A percentile compares a stretch with the other conserved stretches of the same genome.
These are phyloP conservation scores for Nebria ingens DNA, from an alignment of 1,140 invertebrate species.

Conservation along the genomic window DNA sequence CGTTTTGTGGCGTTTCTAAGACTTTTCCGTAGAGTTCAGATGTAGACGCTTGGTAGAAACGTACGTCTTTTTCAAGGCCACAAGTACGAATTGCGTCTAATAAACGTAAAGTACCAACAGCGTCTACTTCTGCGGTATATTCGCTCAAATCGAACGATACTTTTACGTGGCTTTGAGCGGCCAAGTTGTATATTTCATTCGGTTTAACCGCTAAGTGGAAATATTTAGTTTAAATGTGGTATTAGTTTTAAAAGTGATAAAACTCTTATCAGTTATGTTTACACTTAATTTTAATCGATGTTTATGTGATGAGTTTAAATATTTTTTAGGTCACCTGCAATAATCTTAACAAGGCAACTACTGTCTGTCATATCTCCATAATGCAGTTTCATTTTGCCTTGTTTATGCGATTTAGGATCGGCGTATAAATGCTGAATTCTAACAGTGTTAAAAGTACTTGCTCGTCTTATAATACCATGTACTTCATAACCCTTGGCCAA, in stretches of 20 bases:
- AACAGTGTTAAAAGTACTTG: slow-evolving; percentile 94
- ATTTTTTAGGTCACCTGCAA: too few species aligned
- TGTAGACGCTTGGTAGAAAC: slow-evolving; percentile 97
- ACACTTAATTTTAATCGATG: slow-evolving; percentile 20
- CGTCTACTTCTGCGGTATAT: slow-evolving; percentile 98
- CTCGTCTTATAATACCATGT: slow-evolving; percentile 89
- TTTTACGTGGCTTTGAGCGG: slow-evolving; percentile 99
- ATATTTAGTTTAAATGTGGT: too few species aligned
- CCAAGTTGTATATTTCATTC: slow-evolving; percentile 96
- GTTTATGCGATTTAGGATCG: slow-evolving; percentile 72
- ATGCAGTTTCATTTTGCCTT: slow-evolving; percentile 86
- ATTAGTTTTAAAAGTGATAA: not conserved
- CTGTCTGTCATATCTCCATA: slow-evolving; percentile 99
- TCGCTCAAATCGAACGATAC: slow-evolving; percentile 95
- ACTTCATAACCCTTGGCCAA: slow-evolving; percentile 92
- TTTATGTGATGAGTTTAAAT: too few species aligned
- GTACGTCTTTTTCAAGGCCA: slow-evolving; percentile 70
- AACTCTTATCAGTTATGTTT: not conserved
- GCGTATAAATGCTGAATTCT: slow-evolving; percentile 94
- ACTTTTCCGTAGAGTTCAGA: slow-evolving; percentile 99
- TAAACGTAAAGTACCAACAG: slow-evolving; percentile 88
- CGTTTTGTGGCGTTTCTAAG: slow-evolving; percentile 90
- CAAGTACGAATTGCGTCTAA: slow-evolving; percentile 94
- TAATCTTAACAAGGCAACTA: slow-evolving; percentile 93
- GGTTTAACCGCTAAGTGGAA: slow-evolving; percentile 66